phyloP scores from a whole-genome alignment of 2,797 vertebrate species.

The Novumbra hubbsi region DNA sequence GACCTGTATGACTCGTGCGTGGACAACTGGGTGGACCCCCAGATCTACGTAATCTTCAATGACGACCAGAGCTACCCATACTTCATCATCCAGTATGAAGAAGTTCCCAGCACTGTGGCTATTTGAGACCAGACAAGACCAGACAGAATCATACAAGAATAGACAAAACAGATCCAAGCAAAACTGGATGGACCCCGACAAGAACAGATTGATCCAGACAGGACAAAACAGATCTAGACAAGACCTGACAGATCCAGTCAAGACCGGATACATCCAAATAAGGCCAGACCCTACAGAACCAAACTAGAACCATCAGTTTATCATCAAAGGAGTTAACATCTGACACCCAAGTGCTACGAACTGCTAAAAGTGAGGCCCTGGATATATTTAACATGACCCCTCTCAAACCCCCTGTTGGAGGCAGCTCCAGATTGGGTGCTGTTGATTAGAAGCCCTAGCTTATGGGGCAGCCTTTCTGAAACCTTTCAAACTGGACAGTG shows the following conservation, averaged over 20 bases:
- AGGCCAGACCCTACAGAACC: background rate
- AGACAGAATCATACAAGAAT: conserved; percentile 28
- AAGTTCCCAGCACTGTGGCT: conserved; percentile 89
- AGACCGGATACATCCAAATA: background rate
- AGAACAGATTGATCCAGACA: conserved; percentile 50
- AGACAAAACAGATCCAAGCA: conserved; percentile 20
- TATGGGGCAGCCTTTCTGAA: conserved; percentile 58
- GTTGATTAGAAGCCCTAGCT: conserved; percentile 60
- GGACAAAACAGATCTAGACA: conserved; percentile 88
- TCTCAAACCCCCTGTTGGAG: conserved; percentile 26
- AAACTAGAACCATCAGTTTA: background rate
- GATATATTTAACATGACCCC: conserved; percentile 42
- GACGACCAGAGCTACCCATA: conserved; percentile 99
- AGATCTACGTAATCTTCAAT: conserved; percentile 99
- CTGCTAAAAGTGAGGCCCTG: conserved; percentile 46
- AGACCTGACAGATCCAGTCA: background rate
- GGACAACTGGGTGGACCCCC: conserved; percentile 97
- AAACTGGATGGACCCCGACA: conserved; percentile 6
- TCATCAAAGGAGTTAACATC: conserved; percentile 13
- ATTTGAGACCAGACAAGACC: conserved; percentile 65
- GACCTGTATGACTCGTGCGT: conserved; percentile 98
- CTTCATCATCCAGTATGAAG: conserved; percentile 97
- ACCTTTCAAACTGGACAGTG: conserved; percentile 56
- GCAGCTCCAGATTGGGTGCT: conserved; percentile 51
- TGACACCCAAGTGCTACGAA: conserved; percentile 27